Evolutionary conservation across 2,797 vertebrate species (phyloP), one percentile per base, ranked within the genome.

Genomic region (Melanotaenia boesemani): DNA sequence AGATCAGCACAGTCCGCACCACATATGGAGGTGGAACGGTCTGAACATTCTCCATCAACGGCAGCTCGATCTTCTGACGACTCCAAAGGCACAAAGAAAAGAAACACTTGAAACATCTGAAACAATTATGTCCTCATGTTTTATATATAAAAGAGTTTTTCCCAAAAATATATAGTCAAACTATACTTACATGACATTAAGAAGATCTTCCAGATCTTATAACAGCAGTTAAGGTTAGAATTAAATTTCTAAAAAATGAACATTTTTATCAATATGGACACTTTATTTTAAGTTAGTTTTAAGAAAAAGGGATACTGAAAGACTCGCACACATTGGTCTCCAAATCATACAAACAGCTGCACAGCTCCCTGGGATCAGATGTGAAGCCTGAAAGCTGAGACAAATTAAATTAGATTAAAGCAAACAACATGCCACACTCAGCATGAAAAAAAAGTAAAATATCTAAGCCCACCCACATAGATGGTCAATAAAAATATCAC

Each of bases 301-400:
- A 5, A 59, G 18, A 28, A 46, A 0, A 28, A 94, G 95, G 96
- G 97, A 99, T 98, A 98, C 96, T 98, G 88, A 98, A 98, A 0
- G 97, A 93, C 69, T 97, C 96, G 80, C 97, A 99, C 60, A 96
- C 91, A 0, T 96, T 96, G 0, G 97, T 98, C 82, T 98, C 97
- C 77, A 99, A 91, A 87, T 99, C 97, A 0, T 98, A 99, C 58
- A 98, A 91, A 83, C 97, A 99, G 91, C 98, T 99, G 90, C 98
- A 98, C 62, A 98, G 94, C 81, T 98, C 97, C 0, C 97, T 92
- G 52, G 97, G 97, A 87, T 99, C 98, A 0, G 97, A 98, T 12
- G 98, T 98, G 91, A 98, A 97, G 56, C 97, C 97, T 6, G 97
- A 99, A 59, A 99, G 89, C 97, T 98, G 83, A 70, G 50, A 56